Conservation (phyloP, 2,888 invertebrate species). For the Rhagonycha lutea region DNA sequence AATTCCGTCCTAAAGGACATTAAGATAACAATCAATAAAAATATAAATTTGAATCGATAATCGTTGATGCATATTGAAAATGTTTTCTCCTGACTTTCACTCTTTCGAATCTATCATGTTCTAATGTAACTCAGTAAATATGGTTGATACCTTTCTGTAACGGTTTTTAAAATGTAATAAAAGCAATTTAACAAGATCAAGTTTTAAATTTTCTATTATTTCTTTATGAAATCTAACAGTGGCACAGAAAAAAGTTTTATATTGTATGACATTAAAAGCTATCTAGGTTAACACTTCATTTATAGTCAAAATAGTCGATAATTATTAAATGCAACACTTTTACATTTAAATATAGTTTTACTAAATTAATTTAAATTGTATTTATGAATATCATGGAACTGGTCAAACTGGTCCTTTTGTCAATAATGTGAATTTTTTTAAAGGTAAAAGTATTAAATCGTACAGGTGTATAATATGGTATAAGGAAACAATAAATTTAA, state of each 20-base stretch:
- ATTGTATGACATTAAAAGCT: neutral
- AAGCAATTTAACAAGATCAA: neutral
- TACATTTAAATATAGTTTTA: neutral
- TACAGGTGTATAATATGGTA: neutral
- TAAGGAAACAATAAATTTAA: neutral
- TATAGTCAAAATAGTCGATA: neutral
- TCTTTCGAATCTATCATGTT: neutral
- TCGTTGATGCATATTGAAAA: neutral
- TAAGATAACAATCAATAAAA: neutral
- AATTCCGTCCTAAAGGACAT: neutral
- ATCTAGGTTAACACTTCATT: neutral
- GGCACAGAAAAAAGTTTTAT: neutral
- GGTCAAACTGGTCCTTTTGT: neutral
- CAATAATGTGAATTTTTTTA: neutral
- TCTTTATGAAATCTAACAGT: neutral
- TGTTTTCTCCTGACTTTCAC: neutral
- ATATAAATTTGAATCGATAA: neutral
- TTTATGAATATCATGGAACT: neutral
- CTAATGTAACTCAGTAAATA: neutral
- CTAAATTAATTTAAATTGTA: neutral
- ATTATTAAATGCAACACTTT: neutral
- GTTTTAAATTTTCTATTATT: neutral
- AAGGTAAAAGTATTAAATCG: neutral
- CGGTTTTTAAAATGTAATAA: neutral
- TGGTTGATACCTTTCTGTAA: neutral